A percentile compares a stretch with the other conserved stretches of the same genome.
These are phyloP conservation scores for Megaceryle torquata DNA, from an alignment of 2,113 vertebrate genomes.

Conservation along the genomic window DNA sequence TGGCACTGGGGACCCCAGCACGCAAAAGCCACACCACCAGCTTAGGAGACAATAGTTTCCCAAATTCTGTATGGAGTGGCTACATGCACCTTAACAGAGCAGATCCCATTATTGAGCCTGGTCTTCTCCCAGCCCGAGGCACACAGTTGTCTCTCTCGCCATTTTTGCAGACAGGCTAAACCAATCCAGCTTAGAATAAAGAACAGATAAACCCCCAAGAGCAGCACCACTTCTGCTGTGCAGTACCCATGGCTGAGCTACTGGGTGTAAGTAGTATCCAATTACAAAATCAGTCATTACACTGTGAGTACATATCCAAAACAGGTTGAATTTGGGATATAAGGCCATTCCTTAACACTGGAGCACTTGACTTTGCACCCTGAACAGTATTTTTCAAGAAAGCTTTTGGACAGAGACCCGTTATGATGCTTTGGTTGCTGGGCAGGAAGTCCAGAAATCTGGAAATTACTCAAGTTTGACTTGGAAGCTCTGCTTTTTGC, in stretches of 20 bases:
- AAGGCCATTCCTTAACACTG: not conserved
- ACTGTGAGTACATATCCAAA: not conserved
- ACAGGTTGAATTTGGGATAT: constrained; percentile 8
- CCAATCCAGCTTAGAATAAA: not conserved
- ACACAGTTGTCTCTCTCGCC: not conserved
- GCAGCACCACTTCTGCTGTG: not conserved
- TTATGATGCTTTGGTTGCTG: not conserved
- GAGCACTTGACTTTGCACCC: not conserved
- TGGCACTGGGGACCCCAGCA: not conserved
- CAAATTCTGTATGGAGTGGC: not conserved
- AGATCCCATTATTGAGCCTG: not conserved
- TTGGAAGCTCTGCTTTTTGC: not conserved
- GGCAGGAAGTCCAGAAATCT: not conserved
- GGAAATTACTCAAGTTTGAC: not conserved
- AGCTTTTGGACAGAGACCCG: not conserved
- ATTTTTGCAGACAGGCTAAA: not conserved
- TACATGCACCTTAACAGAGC: not conserved
- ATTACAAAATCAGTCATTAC: not conserved
- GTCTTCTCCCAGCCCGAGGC: not conserved
- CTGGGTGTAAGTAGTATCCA: not conserved
- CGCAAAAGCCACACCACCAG: not conserved
- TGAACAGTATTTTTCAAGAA: not conserved
- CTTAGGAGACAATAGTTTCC: not conserved
- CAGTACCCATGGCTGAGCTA: not conserved
- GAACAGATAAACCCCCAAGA: not conserved